These are phyloP conservation scores for Danio kyathit DNA, from an alignment of 2,797 vertebrate genomes.

Conservation along the genomic window DNA sequence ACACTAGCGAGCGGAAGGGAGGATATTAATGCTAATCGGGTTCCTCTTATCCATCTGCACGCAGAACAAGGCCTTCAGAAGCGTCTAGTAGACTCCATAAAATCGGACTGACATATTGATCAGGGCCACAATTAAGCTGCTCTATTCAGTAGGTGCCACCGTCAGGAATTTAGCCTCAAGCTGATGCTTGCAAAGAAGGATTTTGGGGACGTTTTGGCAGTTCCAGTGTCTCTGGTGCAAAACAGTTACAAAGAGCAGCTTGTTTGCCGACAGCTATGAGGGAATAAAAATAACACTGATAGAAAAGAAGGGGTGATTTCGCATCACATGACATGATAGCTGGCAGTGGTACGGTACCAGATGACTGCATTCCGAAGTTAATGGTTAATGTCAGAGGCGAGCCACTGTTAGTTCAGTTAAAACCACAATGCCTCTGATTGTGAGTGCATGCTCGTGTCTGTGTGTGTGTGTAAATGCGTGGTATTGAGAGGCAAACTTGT, in stretches of 20 bases:
- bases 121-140: slow-evolving; percentile 50
- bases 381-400: slow-evolving; percentile 42
- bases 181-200: slow-evolving; percentile 31
- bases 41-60: slow-evolving; percentile 39
- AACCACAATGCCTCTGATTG: slow-evolving; percentile 70
- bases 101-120: slow-evolving; percentile 57
- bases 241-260: slow-evolving; percentile 24
- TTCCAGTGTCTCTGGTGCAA: slow-evolving; percentile 18
- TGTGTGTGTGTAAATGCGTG: slow-evolving; percentile 17
- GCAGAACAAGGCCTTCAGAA: slow-evolving; percentile 40
- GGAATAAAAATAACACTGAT: slow-evolving; percentile 31
- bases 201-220: slow-evolving; percentile 44
- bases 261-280: slow-evolving; percentile 33
- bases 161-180: slow-evolving; percentile 38
- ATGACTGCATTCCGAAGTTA: slow-evolving; percentile 47
- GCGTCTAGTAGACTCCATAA: slow-evolving; percentile 45
- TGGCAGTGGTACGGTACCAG: slow-evolving; percentile 25
- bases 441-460: background rate
- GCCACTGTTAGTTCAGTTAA: slow-evolving; percentile 73
- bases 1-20: slow-evolving; percentile 22
- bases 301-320: slow-evolving; percentile 10
- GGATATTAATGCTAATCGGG: slow-evolving; percentile 47
- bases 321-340: slow-evolving; percentile 24
- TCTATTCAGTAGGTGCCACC: slow-evolving; percentile 48
- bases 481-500: slow-evolving; percentile 4